Base-by-base conservation (phyloP, 2,113 vertebrate genomes). In the Thalassoma bifasciatum region DNA sequence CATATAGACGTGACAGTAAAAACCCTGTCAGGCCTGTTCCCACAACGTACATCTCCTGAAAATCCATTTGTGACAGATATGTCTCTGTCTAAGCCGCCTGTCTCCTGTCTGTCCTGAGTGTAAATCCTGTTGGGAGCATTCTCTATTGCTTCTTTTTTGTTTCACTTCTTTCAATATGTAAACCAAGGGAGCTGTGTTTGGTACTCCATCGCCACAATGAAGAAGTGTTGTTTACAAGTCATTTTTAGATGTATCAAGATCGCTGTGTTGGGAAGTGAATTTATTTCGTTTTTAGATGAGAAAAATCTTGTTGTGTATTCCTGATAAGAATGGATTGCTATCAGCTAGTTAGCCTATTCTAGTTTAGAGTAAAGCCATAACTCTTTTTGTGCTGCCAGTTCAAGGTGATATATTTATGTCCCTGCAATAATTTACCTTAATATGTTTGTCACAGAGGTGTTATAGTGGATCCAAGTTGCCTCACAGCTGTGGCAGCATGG, bases 31-130 rank as follows among this genome's bases (percentile, higher is more conserved):
- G 73, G 23, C 65, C 49, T 53, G 17, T 68, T 64, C n/a, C 37
- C 19, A 42, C 30, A 51, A 23, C 24, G 26, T 14, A 52, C 46
- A 8, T 69, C 66, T 51, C 57, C 46, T 16, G 24, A 71, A 75
- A 78, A 76, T 64, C 58, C 64, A 64, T 77, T 63, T 44, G 47
- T 46, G 59, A 73, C 49, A n/a, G 9, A 69, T 56, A 53, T 46
- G 52, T 38, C 40, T 70, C 40, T 73, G 53, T 71, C 54, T 61
- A 22, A 75, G 72, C 78, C 23, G 60, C 24, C 57, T 61, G 36
- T 37, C 66, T 64, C 36, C 52, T 68, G 58, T 53, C 58, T 66
- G 34, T 26, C 36, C 53, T 6, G 8, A 37, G 30, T 63, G 37
- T 74, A 62, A 66, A 63, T 36, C 7, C 1, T 47, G 30, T 61